phyloP scores from a whole-genome alignment of 64 coral and sea anemone genomes.

The Montipora efflorescens region DNA sequence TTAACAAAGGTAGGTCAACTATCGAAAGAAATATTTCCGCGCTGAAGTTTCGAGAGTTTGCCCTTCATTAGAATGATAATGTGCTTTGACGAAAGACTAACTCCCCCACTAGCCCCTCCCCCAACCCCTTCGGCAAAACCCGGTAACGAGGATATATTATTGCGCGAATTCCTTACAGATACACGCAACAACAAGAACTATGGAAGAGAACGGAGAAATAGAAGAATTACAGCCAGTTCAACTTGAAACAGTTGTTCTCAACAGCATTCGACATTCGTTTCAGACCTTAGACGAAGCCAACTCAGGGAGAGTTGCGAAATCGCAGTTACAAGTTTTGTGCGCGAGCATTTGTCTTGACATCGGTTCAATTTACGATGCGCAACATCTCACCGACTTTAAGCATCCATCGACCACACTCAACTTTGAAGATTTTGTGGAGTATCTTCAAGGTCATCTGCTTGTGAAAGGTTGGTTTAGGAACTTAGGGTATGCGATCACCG shows the following conservation, averaged over 20 bases:
- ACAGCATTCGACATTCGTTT: slow-evolving; percentile 56
- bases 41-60: too few relatives aligned
- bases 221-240: slow-evolving; percentile 7
- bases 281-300: slow-evolving; percentile 29
- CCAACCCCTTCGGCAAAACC: neutral
- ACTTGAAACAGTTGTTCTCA: slow-evolving; percentile 47
- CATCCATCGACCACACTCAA: neutral
- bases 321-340: slow-evolving; percentile 62
- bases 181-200: neutral
- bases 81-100: too few relatives aligned
- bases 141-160: neutral
- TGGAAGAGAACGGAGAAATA: slow-evolving; percentile 23
- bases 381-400: slow-evolving; percentile 16
- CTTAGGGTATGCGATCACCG: too few relatives aligned
- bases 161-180: neutral
- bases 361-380: neutral
- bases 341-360: slow-evolving; percentile 39
- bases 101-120: too few relatives aligned
- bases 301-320: slow-evolving; percentile 60
- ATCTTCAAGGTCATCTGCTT: slow-evolving; percentile 44
- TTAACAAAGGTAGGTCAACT: too few relatives aligned
- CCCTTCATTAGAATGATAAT: too few relatives aligned
- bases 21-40: too few relatives aligned
- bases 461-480: slow-evolving; percentile 29
- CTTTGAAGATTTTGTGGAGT: slow-evolving; percentile 51